Base-by-base conservation (phyloP, 2,113 vertebrate genomes). In the Amphiprion percula region DNA sequence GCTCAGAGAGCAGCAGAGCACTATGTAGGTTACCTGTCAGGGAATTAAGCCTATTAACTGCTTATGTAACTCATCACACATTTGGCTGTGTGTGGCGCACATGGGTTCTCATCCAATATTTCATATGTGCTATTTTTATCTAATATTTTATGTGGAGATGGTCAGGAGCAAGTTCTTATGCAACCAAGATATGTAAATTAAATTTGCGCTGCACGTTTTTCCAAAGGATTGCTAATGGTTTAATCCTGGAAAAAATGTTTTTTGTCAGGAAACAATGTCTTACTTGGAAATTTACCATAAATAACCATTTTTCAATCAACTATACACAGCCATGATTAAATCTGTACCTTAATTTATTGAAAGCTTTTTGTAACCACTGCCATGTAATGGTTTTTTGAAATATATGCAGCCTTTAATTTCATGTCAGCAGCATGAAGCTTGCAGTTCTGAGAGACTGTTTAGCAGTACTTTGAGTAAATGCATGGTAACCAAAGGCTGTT, bases 11-110 rank as follows among this genome's bases (percentile, higher is more conserved):
- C 78, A 49, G 79, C 62, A 60, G 80, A 77, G 79, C 60, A 37
- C 67, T 68, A 87, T 91, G 87, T 87, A 88, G 89, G 89, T 84
- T 92, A 89, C 81, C 87, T 86, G 87, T 90, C 83, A 89, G 58
- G 54, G 83, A 89, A 91, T 88, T 68, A 89, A 89, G 75, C 91
- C 65, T 82, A 80, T 91, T 94, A 90, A 72, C 60, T 4, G 76
- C 71, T 93, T 90, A 87, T 74, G 60, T 74, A 82, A 83, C 64
- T 58, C 44, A 8, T 89, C 85, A 85, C 72, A 73, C 66, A 19
- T 76, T 61, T 60, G 28, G 23, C 49, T 73, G 39, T 41, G 49
- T n/a, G 50, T n/a, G 50, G 30, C 5, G 4, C 56, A 54, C 14
- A 4, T 50, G 61, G 66, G 3, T 52, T 78, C 49, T 77, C 37